These are phyloP conservation scores for Machimus atricapillus DNA, from an alignment of 2,888 invertebrate species.

Conservation along the genomic window DNA sequence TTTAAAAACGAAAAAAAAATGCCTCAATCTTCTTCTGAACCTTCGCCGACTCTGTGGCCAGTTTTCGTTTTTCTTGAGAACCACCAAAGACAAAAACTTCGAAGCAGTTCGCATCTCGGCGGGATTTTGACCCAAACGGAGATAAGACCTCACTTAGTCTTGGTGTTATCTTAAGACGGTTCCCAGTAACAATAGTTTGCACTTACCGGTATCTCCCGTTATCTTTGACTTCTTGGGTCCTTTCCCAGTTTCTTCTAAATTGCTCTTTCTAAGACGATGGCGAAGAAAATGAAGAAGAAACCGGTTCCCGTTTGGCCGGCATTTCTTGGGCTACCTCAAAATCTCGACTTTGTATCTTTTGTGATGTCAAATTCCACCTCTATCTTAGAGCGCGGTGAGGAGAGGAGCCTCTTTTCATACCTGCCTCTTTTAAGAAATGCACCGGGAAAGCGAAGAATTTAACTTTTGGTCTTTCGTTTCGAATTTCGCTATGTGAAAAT, in stretches of 20 bases:
- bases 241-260: background rate
- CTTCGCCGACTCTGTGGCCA: background rate
- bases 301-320: background rate
- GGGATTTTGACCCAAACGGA: background rate
- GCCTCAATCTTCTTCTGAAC: background rate
- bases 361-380: background rate
- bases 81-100: background rate
- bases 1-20: too few species aligned
- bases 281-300: background rate
- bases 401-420: background rate
- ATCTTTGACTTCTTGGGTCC: background rate
- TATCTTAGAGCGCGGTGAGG: background rate
- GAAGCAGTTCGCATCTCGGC: background rate
- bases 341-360: background rate
- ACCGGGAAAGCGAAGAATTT: background rate
- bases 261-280: background rate
- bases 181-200: slow-evolving; percentile 25
- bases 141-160: background rate
- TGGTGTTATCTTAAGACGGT: slow-evolving; percentile 6
- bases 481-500: background rate
- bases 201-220: slow-evolving; percentile 33
- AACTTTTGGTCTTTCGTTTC: background rate
- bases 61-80: background rate
- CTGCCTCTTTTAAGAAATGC: background rate
- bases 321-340: background rate